Evolutionary conservation across 1,140 invertebrate genomes (phyloP).

Genomic region (Mylabris phalerata): DNA sequence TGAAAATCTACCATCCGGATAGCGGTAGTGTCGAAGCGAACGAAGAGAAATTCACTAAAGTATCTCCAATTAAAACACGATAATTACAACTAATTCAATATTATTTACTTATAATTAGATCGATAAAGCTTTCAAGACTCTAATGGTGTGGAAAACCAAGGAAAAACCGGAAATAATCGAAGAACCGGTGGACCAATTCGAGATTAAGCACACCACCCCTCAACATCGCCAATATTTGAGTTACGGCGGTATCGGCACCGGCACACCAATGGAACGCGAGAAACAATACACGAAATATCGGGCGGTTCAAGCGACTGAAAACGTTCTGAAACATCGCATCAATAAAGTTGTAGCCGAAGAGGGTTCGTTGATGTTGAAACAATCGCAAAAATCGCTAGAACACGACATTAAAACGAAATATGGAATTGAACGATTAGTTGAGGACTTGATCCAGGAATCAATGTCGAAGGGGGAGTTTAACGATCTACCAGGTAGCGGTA

Average conservation of each 20-base stretch:
- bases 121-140: conserved; percentile 41
- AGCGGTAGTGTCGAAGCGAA: conserved; percentile 59
- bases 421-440: conserved; percentile 79
- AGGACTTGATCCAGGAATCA: conserved; percentile 84
- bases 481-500: conserved; percentile 72
- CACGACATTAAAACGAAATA: conserved; percentile 75
- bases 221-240: conserved; percentile 82
- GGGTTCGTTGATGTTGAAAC: conserved; percentile 58
- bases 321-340: conserved; percentile 67
- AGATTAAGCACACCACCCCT: conserved; percentile 65
- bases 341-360: conserved; percentile 61
- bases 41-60: conserved; percentile 63
- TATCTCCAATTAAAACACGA: conserved; percentile 31
- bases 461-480: conserved; percentile 84
- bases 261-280: conserved; percentile 68
- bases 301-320: conserved; percentile 65
- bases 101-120: conserved; percentile 22
- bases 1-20: conserved; percentile 78
- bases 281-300: conserved; percentile 64
- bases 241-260: conserved; percentile 69
- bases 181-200: conserved; percentile 42
- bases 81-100: background rate
- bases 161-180: conserved; percentile 42
- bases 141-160: conserved; percentile 52
- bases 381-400: conserved; percentile 49